Conservation (phyloP, 2,888 invertebrate species). For the Ormyrus thymus region DNA sequence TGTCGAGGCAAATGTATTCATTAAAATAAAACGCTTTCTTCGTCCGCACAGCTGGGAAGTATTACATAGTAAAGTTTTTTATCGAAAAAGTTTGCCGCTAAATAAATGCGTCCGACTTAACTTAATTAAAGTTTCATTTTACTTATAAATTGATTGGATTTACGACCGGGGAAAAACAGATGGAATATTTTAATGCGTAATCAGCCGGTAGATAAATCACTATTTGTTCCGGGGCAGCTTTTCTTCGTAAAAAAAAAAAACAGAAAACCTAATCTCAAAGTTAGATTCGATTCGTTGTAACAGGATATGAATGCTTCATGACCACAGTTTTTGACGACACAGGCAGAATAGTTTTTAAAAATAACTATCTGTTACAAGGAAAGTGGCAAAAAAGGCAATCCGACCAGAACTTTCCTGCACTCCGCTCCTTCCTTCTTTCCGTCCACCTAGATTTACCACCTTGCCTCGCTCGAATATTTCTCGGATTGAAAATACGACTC, state of each 20-base stretch:
- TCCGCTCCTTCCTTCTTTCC: background rate
- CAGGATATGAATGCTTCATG: slow-evolving; percentile 10
- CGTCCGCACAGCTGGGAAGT: too few relatives aligned
- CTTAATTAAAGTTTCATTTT: too few relatives aligned
- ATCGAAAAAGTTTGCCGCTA: too few relatives aligned
- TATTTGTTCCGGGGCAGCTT: background rate
- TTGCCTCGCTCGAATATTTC: background rate
- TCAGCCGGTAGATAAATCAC: slow-evolving; percentile 3
- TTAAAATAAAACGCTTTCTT: too few relatives aligned
- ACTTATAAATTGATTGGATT: too few relatives aligned
- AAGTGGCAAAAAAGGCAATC: background rate
- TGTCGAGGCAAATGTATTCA: too few relatives aligned
- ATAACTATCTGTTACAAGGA: background rate
- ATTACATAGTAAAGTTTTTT: too few relatives aligned
- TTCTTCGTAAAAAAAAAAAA: background rate
- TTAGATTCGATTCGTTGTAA: background rate
- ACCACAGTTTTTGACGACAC: slow-evolving; percentile 18
- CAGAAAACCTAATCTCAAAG: background rate
- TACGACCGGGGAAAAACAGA: too few relatives aligned
- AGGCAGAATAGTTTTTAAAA: background rate
- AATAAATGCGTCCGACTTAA: too few relatives aligned
- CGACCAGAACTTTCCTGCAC: too few relatives aligned
- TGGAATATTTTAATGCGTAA: too few relatives aligned
- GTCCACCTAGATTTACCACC: background rate
- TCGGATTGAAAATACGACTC: background rate